Evolutionary conservation across 2,888 invertebrate genomes (phyloP).

Genomic region (Sialis fuliginosa): DNA sequence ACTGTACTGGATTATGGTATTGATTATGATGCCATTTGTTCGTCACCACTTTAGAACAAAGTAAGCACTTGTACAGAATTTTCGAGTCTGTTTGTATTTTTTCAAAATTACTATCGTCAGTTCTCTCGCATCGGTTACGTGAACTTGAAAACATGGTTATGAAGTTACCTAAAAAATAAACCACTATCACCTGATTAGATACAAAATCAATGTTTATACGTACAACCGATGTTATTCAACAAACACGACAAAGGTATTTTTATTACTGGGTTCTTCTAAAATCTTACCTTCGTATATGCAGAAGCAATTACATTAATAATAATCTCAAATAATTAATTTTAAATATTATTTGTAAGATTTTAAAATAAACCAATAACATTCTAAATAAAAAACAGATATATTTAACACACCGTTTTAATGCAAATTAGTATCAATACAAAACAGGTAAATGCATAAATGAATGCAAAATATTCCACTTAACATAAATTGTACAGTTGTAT

Average conservation of each 20-base stretch:
- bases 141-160: not conserved
- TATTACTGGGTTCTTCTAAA: not conserved
- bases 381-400: constrained; percentile 2
- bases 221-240: no score
- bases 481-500: no score
- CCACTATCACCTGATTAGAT: not conserved
- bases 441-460: constrained; percentile 46
- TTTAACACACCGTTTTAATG: constrained; percentile 53
- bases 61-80: not conserved
- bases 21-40: constrained; percentile 14
- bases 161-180: constrained; percentile 1
- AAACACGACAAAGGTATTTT: no score
- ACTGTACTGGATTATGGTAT: constrained; percentile 12
- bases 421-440: constrained; percentile 49
- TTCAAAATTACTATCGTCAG: no score
- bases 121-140: no score
- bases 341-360: not conserved
- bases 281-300: not conserved
- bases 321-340: not conserved
- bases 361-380: not conserved
- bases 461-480: constrained; percentile 35
- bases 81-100: not conserved
- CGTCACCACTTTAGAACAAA: constrained; percentile 8
- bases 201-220: not conserved
- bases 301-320: not conserved